phyloP scores from a whole-genome alignment of 1,140 invertebrate species.

The Paraescarpia echinospica region DNA sequence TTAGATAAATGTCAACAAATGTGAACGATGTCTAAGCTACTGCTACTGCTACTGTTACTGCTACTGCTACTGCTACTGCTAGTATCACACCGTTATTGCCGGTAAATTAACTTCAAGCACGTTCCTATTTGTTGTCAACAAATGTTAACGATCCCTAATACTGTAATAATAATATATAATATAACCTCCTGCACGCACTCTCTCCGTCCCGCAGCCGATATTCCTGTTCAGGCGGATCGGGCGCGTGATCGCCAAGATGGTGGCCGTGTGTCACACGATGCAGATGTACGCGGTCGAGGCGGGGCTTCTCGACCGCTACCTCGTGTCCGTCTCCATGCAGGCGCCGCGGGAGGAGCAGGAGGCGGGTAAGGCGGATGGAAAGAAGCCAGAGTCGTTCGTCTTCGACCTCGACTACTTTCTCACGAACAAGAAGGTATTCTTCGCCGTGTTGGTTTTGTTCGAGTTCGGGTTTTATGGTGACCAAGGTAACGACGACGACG shows the following conservation, averaged over 20 bases:
- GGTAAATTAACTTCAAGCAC: no score
- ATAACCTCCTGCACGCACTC: no score
- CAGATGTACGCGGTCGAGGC: constrained; percentile 13
- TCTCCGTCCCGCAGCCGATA: neutral
- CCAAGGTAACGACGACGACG: neutral
- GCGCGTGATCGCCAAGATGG: neutral
- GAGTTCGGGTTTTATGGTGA: no score
- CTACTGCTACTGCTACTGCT: no score
- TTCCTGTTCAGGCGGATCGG: neutral
- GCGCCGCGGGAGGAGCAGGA: neutral
- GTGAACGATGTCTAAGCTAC: no score
- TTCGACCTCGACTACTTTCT: constrained; percentile 13
- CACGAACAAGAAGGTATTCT: constrained; percentile 61
- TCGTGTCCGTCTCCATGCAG: neutral
- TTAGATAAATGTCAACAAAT: no score
- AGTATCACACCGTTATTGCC: no score
- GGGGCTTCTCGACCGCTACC: neutral
- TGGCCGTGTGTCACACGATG: neutral
- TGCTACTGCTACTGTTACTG: no score
- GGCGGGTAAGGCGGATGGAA: neutral
- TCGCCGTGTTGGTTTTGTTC: neutral
- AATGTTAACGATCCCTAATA: no score
- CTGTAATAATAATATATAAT: no score
- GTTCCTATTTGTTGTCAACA: no score
- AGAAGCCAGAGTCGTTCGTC: neutral